Evolutionary conservation across 1,140 invertebrate genomes (phyloP).

Genomic region (Conopomorpha cramerella): DNA sequence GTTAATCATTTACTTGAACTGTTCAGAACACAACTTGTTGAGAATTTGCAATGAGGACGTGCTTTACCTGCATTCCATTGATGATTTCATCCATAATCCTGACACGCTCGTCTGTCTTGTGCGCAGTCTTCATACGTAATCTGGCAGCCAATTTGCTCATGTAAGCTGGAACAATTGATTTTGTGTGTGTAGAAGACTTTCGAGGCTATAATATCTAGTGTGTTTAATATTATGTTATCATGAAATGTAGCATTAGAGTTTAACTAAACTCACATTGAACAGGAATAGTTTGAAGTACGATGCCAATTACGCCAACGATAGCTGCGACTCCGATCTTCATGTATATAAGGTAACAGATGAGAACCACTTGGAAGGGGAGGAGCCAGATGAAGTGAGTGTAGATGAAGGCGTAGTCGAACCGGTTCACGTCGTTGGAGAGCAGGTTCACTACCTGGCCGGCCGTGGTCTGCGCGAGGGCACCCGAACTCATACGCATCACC

Average conservation of each 20-base stretch:
- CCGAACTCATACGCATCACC: conserved; percentile 68
- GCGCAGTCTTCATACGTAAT: conserved; percentile 64
- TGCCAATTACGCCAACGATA: conserved; percentile 71
- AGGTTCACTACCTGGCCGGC: conserved; percentile 85
- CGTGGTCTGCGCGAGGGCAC: conserved; percentile 73
- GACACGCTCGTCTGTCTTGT: conserved; percentile 73
- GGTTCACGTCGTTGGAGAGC: conserved; percentile 79
- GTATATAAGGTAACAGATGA: conserved; percentile 76
- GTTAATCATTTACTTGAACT: no score
- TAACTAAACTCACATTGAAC: conserved; percentile 63
- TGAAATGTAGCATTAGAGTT: no score
- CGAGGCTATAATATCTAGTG: no score
- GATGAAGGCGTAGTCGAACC: conserved; percentile 68
- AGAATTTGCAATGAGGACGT: no score
- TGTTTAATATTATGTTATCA: neutral
- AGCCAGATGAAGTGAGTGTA: conserved; percentile 73
- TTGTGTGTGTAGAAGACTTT: no score
- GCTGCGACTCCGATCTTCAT: conserved; percentile 69
- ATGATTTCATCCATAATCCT: conserved; percentile 82
- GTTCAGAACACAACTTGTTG: no score
- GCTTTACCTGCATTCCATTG: conserved; percentile 72
- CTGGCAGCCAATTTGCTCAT: conserved; percentile 66
- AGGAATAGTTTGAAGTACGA: conserved; percentile 68
- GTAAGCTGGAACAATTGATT: conserved; percentile 56
- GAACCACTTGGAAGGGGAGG: conserved; percentile 71